Evolutionary conservation across 2,888 invertebrate genomes (phyloP), one percentile per base, ranked within the genome.

Genomic region (Trissolcus japonicus): DNA sequence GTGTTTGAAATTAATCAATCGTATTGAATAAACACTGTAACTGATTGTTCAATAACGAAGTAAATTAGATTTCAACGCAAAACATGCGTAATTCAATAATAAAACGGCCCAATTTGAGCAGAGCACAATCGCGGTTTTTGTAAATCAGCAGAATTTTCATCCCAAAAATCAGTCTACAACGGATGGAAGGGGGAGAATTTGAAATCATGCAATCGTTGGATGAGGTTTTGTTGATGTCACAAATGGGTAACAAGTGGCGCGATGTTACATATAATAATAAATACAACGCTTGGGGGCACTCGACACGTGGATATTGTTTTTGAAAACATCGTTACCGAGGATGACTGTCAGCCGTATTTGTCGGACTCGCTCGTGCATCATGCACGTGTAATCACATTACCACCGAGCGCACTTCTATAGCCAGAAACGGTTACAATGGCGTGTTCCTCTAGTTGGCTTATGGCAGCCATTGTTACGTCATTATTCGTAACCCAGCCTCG

Each of bases 291-390:
- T 69, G 51, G 77, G 35, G 72, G 79, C 79, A 72, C 79, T 76
- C 76, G 84, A 81, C 84, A 84, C 85, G 84, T 84, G 83, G 82
- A 84, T 87, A 88, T 88, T 88, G 86, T 88, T 87, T 88, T 86
- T 86, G 85, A 88, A 87, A 87, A 87, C 87, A 88, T 87, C 87
- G 86, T 88, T 88, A 88, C 85, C 84, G 81, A 82, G 86, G 83
- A 85, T 88, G 87, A 87, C 85, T 86, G 86, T 87, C 86, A 84
- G 85, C 82, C 82, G 84, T 80, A 82, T 83, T 79, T 80, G 79
- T 78, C 75, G 80, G 80, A 77, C 76, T 76, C 79, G 79, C 78
- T 80, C 76, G 79, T 78, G 75, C 73, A 80, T 80, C 73, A 80
- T 81, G 80, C 81, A 82, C 82, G 83, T 83, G 85, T 86, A 86